Evolutionary conservation across 1,140 invertebrate species (phyloP), one percentile per base, ranked within the genome.

Genomic region (Trichogramma pretiosum): DNA sequence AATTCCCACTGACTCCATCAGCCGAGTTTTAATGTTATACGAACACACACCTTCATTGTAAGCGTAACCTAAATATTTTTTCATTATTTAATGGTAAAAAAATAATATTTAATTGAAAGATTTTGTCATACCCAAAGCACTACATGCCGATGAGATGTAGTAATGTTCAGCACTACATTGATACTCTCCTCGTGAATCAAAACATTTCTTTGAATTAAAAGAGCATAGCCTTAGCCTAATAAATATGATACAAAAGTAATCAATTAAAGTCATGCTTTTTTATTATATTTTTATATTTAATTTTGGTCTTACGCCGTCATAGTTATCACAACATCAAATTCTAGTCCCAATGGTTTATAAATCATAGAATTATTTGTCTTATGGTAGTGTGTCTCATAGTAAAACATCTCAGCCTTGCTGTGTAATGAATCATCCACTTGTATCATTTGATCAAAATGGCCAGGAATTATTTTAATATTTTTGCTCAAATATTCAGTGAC

Each of bases 271-370:
- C n/a, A n/a, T n/a, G n/a, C n/a, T n/a, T n/a, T n/a, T n/a, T n/a
- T n/a, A n/a, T n/a, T n/a, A n/a, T n/a, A n/a, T n/a, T n/a, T n/a
- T n/a, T n/a, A n/a, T n/a, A n/a, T n/a, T n/a, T n/a, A n/a, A n/a
- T n/a, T 13, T 5, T 32, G 22, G 26, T 36, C 16, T 42, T 44
- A 52, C 50, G 35, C 13, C 11, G 50, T 39, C 21, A 54, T 26
- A 10, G 35, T 26, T 17, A 54, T 24, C n/a, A 22, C 44, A 7
- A 46, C 21, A 38, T 54, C 52, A 13, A 46, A 47, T 1, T 23
- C 3, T 8, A 36, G 13, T 13, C 30, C 19, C 22, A 40, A 9
- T 14, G 7, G 33, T 13, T 45, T 50, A 19, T 17, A 21, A 10
- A 16, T 24, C 32, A 45, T 21, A n/a, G 14, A 18, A 11, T 34